Conservation (phyloP, 2,113 vertebrate genomes). For the Neolamprologus kungweensis region DNA sequence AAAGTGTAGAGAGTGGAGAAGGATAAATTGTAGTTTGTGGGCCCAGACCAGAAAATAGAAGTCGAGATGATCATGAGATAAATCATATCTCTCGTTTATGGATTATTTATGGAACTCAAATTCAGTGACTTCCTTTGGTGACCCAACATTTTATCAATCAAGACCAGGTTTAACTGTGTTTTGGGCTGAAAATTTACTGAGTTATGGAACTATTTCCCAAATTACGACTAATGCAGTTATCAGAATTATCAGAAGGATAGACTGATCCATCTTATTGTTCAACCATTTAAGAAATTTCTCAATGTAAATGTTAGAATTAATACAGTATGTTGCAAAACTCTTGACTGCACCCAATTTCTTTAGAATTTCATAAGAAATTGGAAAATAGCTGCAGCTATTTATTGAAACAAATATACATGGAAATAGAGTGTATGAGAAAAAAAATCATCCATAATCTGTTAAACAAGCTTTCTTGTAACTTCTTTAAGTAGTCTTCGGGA, state of each 20-base stretch:
- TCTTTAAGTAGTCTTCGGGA: rapidly evolving
- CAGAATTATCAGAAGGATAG: neutral
- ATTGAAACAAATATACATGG: neutral
- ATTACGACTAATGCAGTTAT: neutral
- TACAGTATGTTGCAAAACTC: neutral
- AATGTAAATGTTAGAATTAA: neutral
- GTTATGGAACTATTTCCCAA: neutral
- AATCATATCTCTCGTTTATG: neutral
- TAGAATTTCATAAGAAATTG: rapidly evolving
- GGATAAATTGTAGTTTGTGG: neutral
- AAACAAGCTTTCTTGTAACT: rapidly evolving
- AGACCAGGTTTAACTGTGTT: neutral
- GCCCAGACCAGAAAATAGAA: neutral
- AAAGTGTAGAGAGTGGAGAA: neutral
- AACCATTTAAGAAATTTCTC: neutral
- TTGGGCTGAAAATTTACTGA: neutral
- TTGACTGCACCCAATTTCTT: neutral
- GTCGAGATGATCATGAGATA: rapidly evolving
- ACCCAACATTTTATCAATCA: neutral
- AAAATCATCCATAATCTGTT: neutral
- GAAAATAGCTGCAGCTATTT: neutral
- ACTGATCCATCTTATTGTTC: neutral
- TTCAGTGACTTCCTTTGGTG: neutral
- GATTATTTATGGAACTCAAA: neutral
- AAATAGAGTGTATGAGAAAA: neutral